Base-by-base conservation (phyloP, 2,888 invertebrate species). In the Torymus texanus region DNA sequence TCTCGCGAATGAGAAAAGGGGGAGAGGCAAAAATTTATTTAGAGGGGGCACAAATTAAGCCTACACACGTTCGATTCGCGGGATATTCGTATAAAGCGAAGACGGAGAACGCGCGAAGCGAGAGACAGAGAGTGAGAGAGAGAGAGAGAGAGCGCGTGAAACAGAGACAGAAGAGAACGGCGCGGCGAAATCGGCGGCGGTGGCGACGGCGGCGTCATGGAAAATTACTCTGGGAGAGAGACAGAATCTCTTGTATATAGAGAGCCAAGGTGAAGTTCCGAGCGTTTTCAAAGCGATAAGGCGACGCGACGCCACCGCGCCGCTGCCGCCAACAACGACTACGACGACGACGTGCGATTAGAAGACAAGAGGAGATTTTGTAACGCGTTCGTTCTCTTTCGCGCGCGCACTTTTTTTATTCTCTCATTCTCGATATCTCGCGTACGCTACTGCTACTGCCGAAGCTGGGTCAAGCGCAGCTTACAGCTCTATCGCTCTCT, bases 271-370 rank as follows among this genome's bases (percentile, higher is more conserved):
- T 74, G 70, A 77, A 77, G 73, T 77, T 75, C 62, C 68, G 67
- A 62, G 72, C 72, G 73, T 80, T 80, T 80, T 80, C 72, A 50
- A 72, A 75, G 80, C 73, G 80, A 80, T 80, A 80, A 80, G 80
- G 24, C 65, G 70, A 55, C 58, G 18, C 58, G 53, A 16, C 61
- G 71, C 12, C 71, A 71, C 68, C 71, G 66, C 71, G 66, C 58
- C 63, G n/a, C 61, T 55, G 62, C 24, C 58, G 56, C 3, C 29
- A 8, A 29, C 29, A 3, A 29, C 29, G 41, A 41, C 41, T 5
- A 41, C 41, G 41, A 41, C 41, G 41, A 41, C 41, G 41, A 56
- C 68, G 74, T 18, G 70, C 72, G 76, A 80, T 80, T 80, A 76
- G 59, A 75, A 72, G 75, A 79, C 70, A 79, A 71, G 79, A 67